Base-by-base conservation (phyloP, 1,140 invertebrate genomes). In the Leucophenga varia region DNA sequence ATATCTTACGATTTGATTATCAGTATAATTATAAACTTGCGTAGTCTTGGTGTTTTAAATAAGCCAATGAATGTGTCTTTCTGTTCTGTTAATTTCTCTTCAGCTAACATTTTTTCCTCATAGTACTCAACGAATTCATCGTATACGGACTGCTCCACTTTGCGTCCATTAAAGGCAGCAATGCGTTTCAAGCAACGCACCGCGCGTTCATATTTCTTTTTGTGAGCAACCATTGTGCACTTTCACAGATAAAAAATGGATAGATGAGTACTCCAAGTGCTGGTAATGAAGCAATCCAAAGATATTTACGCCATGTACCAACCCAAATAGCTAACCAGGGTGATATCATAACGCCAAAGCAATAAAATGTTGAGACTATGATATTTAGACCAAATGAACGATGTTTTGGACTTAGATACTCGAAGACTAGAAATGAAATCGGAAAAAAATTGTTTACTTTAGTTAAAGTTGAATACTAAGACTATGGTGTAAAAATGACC, bases 191-290 rank as follows among this genome's bases (percentile, higher is more conserved):
- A 78, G 47, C 80, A 80, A 6, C 71, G 43, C 2, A 80, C 75
- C 0, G 82, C 82, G 43, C 79, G 64, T 9, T 80, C 76, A 3
- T 75, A 75, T 13, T 76, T 60, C 0, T 80, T 77, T 53, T 80
- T 32, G 81, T 81, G 8, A 84, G 61, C 10, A 85, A 61, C 84
- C 84, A 85, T 49, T 82, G 77, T 1, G 80, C 81, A 46, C 82
- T 83, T 63, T 85, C 83, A 49, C 83, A 80, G 50, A 84, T 68
- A 28, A 78, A 43, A 12, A 74, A 63, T 18, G 78, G 80, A 59
- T 76, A 82, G n/a, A 63, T 38, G 14, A 78, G 57, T 18, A 81
- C 65, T 1, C 75, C 41, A 0, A 76, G 31, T 13, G 81, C 76
- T 1, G 82, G 81, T 13, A 80, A 17, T 1, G 80, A 76, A 0